Base-by-base conservation (phyloP, 2,113 vertebrate species). In the Coracopsis vasa region DNA sequence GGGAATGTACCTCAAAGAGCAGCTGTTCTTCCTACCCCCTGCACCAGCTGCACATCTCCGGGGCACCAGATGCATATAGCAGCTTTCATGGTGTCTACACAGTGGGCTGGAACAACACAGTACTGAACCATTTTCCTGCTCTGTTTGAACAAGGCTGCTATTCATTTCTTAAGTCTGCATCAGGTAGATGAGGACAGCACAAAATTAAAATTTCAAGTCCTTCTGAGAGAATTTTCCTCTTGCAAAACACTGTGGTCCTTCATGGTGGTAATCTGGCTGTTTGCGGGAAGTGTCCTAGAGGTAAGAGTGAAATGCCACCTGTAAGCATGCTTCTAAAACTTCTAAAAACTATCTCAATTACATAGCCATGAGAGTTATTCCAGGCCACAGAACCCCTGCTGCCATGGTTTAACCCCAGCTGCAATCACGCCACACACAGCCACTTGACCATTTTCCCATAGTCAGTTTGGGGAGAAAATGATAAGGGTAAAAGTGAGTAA, bases 21-120 rank as follows among this genome's bases (percentile, higher is more conserved):
- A 97, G 92, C 92, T 96, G 78, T 78, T 93, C 6, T 0, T 91
- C 61, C 66, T 80, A 41, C 33, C 67, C 87, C 80, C 65, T 95
- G 83, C 70, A 94, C 95, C 94, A 97, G 95, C 91, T 95, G 95
- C 87, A 86, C 60, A 72, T 84, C 95, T 93, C 91, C 6, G 3
- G 85, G 92, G 82, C 83, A 97, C 94, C 95, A 96, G 88, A 71
- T 24, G 16, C 44, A 62, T 48, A 17, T n/a, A 56, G 66, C 48
- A 84, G 35, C 28, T 90, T 78, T 90, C 82, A 77, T 7, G 25
- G 74, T 95, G 88, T 80, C 73, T 87, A 44, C 1, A 4, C 47
- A 41, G 39, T 20, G 16, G 41, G 47, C 62, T 92, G 80, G 82
- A 85, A 62, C 15, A 37, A 9, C 19, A 7, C 50, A 61, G 13